Evolutionary conservation across 2,797 vertebrate genomes (phyloP).

Genomic region (Myripristis murdjan): DNA sequence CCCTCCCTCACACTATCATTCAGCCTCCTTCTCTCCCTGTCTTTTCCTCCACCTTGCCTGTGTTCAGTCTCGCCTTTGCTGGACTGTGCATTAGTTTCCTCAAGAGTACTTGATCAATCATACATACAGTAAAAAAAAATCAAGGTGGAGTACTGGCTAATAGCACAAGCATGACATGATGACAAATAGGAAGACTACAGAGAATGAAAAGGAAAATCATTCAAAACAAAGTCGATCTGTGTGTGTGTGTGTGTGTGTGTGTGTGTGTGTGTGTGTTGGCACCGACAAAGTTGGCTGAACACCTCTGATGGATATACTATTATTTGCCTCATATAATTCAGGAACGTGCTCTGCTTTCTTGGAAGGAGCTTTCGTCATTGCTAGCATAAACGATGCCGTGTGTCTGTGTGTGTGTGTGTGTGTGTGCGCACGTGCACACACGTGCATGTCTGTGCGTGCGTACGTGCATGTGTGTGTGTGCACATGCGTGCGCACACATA

Average conservation of each 20-base stretch:
- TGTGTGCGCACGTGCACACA: neutral
- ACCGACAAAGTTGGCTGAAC: neutral
- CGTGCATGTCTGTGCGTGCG: neutral
- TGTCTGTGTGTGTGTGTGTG: conserved; percentile 1
- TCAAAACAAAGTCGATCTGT: neutral
- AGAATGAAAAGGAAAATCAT: neutral
- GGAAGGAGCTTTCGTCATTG: conserved; percentile 12
- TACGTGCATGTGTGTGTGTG: conserved; percentile 4
- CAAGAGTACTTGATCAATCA: conserved; percentile 32
- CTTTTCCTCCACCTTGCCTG: conserved; percentile 15
- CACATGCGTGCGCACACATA: no score
- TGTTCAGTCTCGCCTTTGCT: conserved; percentile 12
- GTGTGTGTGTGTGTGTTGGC: neutral
- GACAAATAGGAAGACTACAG: neutral
- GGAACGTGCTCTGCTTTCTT: conserved; percentile 10
- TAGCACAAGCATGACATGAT: neutral
- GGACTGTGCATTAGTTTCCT: conserved; percentile 18
- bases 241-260: neutral
- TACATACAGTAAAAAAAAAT: conserved; percentile 1
- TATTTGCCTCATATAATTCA: conserved; percentile 31
- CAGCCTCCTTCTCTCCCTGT: neutral
- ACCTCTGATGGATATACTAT: conserved; percentile 10
- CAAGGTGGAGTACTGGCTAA: neutral
- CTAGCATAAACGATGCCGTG: neutral
- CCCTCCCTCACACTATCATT: neutral